Conservation (phyloP, 2,113 vertebrate species). For the Felis catus region DNA sequence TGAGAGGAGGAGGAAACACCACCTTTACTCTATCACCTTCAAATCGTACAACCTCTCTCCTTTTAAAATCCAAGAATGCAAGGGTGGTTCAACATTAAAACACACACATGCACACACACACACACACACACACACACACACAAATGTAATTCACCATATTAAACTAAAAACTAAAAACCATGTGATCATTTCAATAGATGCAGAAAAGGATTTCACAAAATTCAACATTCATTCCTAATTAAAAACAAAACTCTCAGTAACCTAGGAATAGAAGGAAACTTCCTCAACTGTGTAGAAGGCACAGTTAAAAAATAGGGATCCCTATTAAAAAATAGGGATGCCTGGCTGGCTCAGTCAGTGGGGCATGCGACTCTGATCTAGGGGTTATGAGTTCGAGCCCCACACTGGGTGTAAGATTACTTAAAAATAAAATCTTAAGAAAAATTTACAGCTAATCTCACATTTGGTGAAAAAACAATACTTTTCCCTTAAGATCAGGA, state of each 20-base stretch:
- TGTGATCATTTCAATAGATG: background rate
- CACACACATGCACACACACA: background rate
- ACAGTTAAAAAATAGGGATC: background rate
- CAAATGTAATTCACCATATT: background rate
- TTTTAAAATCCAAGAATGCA: constrained; percentile 41
- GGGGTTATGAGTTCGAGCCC: background rate
- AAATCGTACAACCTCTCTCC: background rate
- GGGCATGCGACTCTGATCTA: background rate
- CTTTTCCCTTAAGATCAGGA: background rate
- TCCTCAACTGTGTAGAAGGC: background rate
- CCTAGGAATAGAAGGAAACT: background rate
- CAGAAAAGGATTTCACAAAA: constrained; percentile 13
- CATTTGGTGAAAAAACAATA: background rate
- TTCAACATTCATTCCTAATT: background rate
- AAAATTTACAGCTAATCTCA: background rate
- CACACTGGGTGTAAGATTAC: background rate
- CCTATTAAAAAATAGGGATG: background rate
- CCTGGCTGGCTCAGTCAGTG: background rate
- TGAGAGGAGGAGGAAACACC: constrained; percentile 11
- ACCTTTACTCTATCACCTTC: background rate
- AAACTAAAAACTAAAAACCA: background rate
- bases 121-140: background rate
- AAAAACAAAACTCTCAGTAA: background rate
- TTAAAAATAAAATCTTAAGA: background rate
- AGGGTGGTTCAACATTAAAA: background rate